Evolutionary conservation across 2,888 invertebrate genomes (phyloP), one percentile per base, ranked within the genome.

Genomic region (Melanostoma scalare): DNA sequence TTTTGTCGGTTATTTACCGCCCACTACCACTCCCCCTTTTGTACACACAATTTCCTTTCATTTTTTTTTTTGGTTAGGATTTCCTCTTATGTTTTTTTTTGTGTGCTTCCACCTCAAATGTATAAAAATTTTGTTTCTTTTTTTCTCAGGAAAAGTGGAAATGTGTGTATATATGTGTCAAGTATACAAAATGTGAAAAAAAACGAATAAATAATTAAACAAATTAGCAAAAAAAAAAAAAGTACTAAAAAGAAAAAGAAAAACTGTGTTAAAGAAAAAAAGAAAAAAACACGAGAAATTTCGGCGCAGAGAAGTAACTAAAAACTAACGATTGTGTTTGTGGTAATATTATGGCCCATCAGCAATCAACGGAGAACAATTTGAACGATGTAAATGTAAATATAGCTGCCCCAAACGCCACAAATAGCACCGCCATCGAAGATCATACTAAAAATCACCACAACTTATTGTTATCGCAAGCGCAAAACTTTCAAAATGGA

Each of bases 271-370:
- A 31, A n/a, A 56, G 31, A 61, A 67, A 48, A 33, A 65, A 50
- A 58, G 9, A 42, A 61, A 61, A 61, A 73, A 46, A 44, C 4
- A 67, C 9, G 6, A 42, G 36, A 48, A 58, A n/a, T 8, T 36
- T n/a, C 8, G 46, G 35, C 8, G 46, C 31, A 40, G 3, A 30
- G 40, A 60, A 61, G 42, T 58, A 73, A 72, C 36, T 67, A 72
- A 76, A 67, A 77, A 56, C 65, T 71, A 20, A 42, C 61, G 60
- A 67, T 79, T 84, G 71, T 72, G 67, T 63, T 63, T 48, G 38
- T 50, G 30, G 38, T 36, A 63, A 63, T 84, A 85, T 79, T 86
- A 88, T 88, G 88, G 88, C 87, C 85, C 88, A 87, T 79, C 88
- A 87, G 85, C 88, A 88, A 85, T 86, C 87, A 73, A 86, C 65